These are phyloP conservation scores for Penaeus monodon DNA, from an alignment of 2,888 invertebrate species.

Conservation along the genomic window DNA sequence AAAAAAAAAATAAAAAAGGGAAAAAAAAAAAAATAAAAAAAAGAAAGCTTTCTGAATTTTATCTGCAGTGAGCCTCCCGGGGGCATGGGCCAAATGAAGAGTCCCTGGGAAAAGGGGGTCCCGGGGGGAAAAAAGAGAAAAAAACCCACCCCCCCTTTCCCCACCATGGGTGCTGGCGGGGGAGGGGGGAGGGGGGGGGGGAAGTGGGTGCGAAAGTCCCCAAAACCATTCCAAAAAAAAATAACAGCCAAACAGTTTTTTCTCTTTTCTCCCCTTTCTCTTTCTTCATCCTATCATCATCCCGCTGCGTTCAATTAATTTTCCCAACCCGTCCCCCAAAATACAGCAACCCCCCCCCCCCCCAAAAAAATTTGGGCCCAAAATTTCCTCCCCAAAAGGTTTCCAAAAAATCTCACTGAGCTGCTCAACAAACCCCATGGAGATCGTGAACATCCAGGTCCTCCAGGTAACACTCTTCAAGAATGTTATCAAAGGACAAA, in stretches of 20 bases:
- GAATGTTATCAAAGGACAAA: background rate
- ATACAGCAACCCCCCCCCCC: no score
- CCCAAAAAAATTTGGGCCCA: no score
- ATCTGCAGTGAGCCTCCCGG: constrained; percentile 3
- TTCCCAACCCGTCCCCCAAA: no score
- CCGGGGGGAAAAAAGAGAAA: constrained; percentile 34
- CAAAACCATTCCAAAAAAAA: constrained; percentile 36
- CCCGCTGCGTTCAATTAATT: no score
- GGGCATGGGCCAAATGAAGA: background rate
- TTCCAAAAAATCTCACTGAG: constrained; percentile 25
- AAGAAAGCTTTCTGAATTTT: constrained; percentile 12
- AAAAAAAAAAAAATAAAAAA: background rate
- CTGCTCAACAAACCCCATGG: constrained; percentile 29
- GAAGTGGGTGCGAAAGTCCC: constrained; percentile 12
- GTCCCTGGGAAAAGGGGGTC: constrained; percentile 50
- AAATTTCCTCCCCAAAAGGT: constrained; percentile 19
- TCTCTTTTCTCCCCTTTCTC: constrained; percentile 1
- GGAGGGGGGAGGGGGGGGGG: background rate
- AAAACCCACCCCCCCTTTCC: constrained; percentile 31
- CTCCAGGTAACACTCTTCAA: no score
- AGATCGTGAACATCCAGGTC: no score
- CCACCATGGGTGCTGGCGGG: constrained; percentile 16
- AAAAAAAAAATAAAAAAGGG: background rate
- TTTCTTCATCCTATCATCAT: background rate
- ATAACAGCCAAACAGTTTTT: constrained; percentile 3